Evolutionary conservation across 2,888 invertebrate species (phyloP), one percentile per base, ranked within the genome.

Genomic region (Steromphala cineraria): DNA sequence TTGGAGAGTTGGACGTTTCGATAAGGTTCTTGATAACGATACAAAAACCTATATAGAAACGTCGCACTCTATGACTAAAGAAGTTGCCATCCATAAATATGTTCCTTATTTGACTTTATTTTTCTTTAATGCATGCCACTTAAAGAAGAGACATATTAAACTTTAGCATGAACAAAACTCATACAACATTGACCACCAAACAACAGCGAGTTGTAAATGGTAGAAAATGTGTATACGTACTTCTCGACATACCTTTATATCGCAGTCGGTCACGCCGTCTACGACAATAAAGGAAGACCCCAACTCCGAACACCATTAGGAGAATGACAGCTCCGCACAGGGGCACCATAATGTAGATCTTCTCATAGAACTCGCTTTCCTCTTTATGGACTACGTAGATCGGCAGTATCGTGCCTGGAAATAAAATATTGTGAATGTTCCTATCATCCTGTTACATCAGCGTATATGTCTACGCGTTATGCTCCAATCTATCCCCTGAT

Each of bases 281-380:
- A n/a, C 88, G 86, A 75, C 91, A 92, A 85, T 89, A 92, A 46
- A 92, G 86, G 36, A 94, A 93, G 53, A 95, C 91, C 93, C 98
- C 97, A 94, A 98, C 97, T 91, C 97, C 96, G 91, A 98, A 96
- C 85, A 98, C 97, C 89, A 98, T 97, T 90, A 97, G 95, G 93
- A 98, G 96, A 87, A 98, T 97, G 89, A 98, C 95, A 40, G 97
- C 97, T 67, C 97, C 97, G 90, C 97, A 95, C 86, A 98, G 96
- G 0, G 98, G 98, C 31, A 98, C 97, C 92, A 98, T 95, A 85
- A 98, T 96, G 94, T 98, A 97, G 83, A 97, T 82, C 80, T 89
- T 89, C 87, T 92, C 89, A 80, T 92, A 91, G 82, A 92, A 90
- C 67, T 87, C 88, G 15, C 83, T 81, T 79, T 88, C 89, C 24